Conservation (phyloP, 2,888 invertebrate genomes). For the Acleris holmiana region DNA sequence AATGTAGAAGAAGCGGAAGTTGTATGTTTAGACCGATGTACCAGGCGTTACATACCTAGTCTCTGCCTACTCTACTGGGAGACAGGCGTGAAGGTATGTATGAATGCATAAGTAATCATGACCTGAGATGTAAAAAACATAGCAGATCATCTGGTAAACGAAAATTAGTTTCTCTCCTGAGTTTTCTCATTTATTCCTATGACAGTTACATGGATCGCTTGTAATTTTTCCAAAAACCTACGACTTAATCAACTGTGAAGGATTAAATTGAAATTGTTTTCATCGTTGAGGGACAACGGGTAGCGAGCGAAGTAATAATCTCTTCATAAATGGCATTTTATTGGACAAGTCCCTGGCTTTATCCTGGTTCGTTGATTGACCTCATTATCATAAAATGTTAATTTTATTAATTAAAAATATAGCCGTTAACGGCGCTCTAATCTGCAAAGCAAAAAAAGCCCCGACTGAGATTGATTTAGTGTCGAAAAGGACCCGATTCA, state of each 20-base stretch:
- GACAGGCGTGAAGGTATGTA: too few relatives aligned
- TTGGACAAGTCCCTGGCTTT: not conserved
- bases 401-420: not conserved
- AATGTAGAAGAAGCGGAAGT: too few relatives aligned
- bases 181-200: conserved; percentile 12
- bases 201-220: not conserved
- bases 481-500: too few relatives aligned
- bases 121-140: too few relatives aligned
- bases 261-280: not conserved
- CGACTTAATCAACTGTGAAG: not conserved
- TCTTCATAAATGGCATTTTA: not conserved
- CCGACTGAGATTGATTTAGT: too few relatives aligned
- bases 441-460: too few relatives aligned
- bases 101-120: too few relatives aligned
- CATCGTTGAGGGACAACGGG: not conserved
- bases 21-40: too few relatives aligned
- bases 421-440: too few relatives aligned
- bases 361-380: not conserved
- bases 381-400: not conserved
- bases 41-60: too few relatives aligned
- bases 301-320: conserved; percentile 3
- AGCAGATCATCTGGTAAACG: not conserved
- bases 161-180: conserved; percentile 8
- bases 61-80: too few relatives aligned
- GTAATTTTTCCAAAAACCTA: not conserved